Conservation (phyloP, 2,888 invertebrate species). For the Allygus modestus region DNA sequence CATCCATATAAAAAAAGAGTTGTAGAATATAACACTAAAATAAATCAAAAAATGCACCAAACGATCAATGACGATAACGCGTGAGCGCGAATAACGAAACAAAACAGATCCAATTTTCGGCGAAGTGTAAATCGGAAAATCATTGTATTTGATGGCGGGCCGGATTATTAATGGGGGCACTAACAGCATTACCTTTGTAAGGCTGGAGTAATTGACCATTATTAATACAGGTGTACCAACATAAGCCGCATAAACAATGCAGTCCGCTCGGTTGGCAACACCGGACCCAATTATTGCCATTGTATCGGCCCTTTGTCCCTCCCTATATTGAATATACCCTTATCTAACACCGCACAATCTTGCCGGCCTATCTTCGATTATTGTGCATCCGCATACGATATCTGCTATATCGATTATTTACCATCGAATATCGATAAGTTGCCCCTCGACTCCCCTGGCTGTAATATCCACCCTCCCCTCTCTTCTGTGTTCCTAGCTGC, state of each 20-base stretch:
- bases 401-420: conserved; percentile 57
- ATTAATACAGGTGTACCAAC: conserved; percentile 62
- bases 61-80: background rate
- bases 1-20: too few relatives aligned
- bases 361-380: conserved; percentile 60
- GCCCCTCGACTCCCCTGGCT: conserved; percentile 19
- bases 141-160: conserved; percentile 55
- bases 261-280: conserved; percentile 59
- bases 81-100: conserved; percentile 14
- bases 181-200: conserved; percentile 60
- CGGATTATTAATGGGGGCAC: conserved; percentile 53
- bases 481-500: conserved; percentile 18
- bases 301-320: conserved; percentile 59
- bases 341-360: conserved; percentile 57
- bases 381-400: conserved; percentile 59
- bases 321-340: conserved; percentile 60
- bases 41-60: conserved; percentile 1
- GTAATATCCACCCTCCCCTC: conserved; percentile 6
- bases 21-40: too few relatives aligned
- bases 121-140: conserved; percentile 55
- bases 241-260: conserved; percentile 62
- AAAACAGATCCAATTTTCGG: conserved; percentile 48
- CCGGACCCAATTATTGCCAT: conserved; percentile 62
- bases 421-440: conserved; percentile 57
- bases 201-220: conserved; percentile 58